Conservation (phyloP, 2,797 vertebrate species). For the Hyperoplus immaculatus region DNA sequence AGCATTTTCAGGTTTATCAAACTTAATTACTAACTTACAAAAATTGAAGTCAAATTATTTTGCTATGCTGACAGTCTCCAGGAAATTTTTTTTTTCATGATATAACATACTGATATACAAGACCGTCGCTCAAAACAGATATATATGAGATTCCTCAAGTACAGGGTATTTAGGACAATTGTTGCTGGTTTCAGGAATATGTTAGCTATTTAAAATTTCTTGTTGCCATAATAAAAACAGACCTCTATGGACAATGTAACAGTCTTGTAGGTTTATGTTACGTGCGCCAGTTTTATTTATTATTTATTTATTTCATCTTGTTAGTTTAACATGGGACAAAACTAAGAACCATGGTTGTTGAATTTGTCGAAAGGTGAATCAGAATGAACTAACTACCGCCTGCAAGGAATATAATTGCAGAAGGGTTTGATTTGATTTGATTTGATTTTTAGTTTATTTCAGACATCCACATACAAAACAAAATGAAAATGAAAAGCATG, state of each 20-base stretch:
- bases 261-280: background rate
- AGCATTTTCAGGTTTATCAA: conserved; percentile 47
- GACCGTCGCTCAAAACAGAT: conserved; percentile 23
- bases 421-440: too few relatives aligned
- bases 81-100: conserved; percentile 37
- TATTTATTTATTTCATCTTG: too few relatives aligned
- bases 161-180: background rate
- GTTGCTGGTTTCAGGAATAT: background rate
- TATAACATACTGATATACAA: conserved; percentile 1
- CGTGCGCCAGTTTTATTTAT: too few relatives aligned
- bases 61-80: conserved; percentile 34
- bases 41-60: conserved; percentile 54
- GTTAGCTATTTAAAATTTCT: background rate
- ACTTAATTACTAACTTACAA: conserved; percentile 9
- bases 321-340: background rate
- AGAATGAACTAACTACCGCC: background rate
- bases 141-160: background rate
- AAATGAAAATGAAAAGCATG: too few relatives aligned
- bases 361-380: background rate
- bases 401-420: too few relatives aligned
- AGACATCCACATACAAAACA: too few relatives aligned
- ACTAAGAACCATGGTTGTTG: background rate
- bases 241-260: background rate
- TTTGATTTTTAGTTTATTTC: too few relatives aligned
- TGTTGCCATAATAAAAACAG: background rate